These are phyloP conservation scores for Sinonovacula constricta DNA, from an alignment of 1,140 invertebrate genomes.

Conservation along the genomic window DNA sequence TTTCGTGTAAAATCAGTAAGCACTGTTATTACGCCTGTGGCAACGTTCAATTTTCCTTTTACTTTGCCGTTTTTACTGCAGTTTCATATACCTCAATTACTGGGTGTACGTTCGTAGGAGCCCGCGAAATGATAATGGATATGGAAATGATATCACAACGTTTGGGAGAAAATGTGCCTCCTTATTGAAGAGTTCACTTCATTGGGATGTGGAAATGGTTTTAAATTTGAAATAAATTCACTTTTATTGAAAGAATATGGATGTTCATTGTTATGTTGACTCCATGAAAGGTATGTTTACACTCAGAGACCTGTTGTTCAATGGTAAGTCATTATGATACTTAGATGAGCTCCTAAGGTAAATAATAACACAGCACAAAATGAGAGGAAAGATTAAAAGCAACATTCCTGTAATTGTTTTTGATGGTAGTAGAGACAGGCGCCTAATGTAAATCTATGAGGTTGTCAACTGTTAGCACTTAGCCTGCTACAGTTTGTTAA, in stretches of 20 bases:
- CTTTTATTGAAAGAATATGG: slow-evolving; percentile 44
- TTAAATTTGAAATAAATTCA: slow-evolving; percentile 49
- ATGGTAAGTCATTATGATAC: no score
- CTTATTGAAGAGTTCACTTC: slow-evolving; percentile 37
- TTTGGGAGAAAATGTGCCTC: slow-evolving; percentile 30
- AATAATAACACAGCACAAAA: no score
- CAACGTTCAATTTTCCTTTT: slow-evolving; percentile 52
- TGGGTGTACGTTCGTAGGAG: slow-evolving; percentile 43
- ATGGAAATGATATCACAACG: slow-evolving; percentile 44
- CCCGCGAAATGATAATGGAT: slow-evolving; percentile 39
- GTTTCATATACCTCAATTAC: slow-evolving; percentile 48
- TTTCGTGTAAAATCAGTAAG: slow-evolving; percentile 46
- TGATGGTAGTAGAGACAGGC: no score
- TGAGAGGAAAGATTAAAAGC: no score
- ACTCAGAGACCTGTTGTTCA: slow-evolving; percentile 24
- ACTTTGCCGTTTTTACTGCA: slow-evolving; percentile 41
- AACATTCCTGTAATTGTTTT: no score
- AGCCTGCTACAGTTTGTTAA: no score
- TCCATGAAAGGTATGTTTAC: slow-evolving; percentile 29
- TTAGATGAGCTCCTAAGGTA: no score
- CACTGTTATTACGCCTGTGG: slow-evolving; percentile 44
- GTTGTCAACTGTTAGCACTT: no score
- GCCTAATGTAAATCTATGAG: no score
- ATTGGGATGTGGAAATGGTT: slow-evolving; percentile 25
- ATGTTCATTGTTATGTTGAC: slow-evolving; percentile 9